A percentile compares a stretch with the other conserved stretches of the same genome.
Evolutionary conservation across 2,797 vertebrate species (phyloP).

Genomic region (Centropyge bicolor): DNA sequence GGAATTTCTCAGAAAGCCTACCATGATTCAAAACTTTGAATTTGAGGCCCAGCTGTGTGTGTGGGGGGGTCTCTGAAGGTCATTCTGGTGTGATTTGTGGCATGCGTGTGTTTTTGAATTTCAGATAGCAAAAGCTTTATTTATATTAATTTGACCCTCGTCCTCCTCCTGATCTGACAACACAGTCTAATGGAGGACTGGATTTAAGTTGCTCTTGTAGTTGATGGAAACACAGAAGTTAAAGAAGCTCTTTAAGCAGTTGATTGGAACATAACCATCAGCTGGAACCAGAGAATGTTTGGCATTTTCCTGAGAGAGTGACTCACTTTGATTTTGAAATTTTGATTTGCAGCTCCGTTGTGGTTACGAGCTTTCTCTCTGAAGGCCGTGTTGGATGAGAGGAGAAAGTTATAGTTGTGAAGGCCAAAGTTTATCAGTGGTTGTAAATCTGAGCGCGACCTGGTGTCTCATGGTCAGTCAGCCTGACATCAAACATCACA

Average conservation of each 20-base stretch:
- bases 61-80: neutral
- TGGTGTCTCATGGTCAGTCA: constrained; percentile 4
- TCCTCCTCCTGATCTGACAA: neutral
- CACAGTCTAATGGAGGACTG: neutral
- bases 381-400: constrained; percentile 6
- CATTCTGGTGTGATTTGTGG: too few relatives aligned
- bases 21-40: neutral
- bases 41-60: too few relatives aligned
- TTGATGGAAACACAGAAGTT: neutral
- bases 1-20: too few relatives aligned
- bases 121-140: neutral
- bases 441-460: constrained; percentile 32
- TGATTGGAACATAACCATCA: too few relatives aligned
- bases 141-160: neutral
- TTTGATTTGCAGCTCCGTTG: neutral
- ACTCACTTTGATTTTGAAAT: neutral
- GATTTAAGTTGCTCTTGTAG: neutral
- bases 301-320: too few relatives aligned
- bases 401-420: constrained; percentile 8
- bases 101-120: neutral
- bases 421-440: constrained; percentile 28
- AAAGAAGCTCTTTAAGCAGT: neutral
- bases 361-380: neutral
- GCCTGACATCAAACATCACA: constrained; percentile 8
- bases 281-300: neutral